Conservation (phyloP, 2,888 invertebrate genomes). For the Clivina fossor region DNA sequence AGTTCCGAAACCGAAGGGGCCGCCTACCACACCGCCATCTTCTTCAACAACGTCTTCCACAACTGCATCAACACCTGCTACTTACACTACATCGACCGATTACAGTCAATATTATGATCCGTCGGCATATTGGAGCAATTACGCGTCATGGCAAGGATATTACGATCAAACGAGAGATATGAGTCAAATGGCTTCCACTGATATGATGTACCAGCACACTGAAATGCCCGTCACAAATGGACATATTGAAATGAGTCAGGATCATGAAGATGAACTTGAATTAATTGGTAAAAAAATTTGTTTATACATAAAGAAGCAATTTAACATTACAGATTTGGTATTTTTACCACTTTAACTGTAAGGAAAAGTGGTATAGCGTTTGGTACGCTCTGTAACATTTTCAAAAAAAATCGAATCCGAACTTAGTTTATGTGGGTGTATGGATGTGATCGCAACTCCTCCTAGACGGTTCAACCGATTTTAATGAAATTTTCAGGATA, state of each 20-base stretch:
- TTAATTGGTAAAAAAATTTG: constrained; percentile 75
- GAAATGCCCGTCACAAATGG: constrained; percentile 38
- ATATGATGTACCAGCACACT: constrained; percentile 46
- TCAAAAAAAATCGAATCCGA: too few relatives aligned
- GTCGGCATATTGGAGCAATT: constrained; percentile 85
- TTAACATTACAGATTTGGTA: too few relatives aligned
- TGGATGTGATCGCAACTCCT: too few relatives aligned
- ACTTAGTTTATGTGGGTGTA: too few relatives aligned
- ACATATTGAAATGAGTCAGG: constrained; percentile 47
- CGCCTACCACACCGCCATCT: constrained; percentile 50
- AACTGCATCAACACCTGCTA: constrained; percentile 45
- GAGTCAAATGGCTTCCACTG: constrained; percentile 49
- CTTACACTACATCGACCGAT: constrained; percentile 57
- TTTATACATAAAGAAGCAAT: too few relatives aligned
- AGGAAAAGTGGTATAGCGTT: too few relatives aligned
- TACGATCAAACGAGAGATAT: constrained; percentile 52
- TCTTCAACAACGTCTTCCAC: constrained; percentile 51
- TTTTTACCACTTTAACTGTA: too few relatives aligned
- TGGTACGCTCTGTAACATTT: too few relatives aligned
- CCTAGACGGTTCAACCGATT: too few relatives aligned
- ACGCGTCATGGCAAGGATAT: constrained; percentile 70
- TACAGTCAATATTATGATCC: constrained; percentile 82
- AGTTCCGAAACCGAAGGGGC: constrained; percentile 79
- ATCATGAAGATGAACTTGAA: constrained; percentile 67
- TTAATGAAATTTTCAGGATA: too few relatives aligned